Percentiles rank a stretch among this genome's conserved stretches.
phyloP scores from a whole-genome alignment of 1,140 invertebrate species.

The Conus betulinus region DNA sequence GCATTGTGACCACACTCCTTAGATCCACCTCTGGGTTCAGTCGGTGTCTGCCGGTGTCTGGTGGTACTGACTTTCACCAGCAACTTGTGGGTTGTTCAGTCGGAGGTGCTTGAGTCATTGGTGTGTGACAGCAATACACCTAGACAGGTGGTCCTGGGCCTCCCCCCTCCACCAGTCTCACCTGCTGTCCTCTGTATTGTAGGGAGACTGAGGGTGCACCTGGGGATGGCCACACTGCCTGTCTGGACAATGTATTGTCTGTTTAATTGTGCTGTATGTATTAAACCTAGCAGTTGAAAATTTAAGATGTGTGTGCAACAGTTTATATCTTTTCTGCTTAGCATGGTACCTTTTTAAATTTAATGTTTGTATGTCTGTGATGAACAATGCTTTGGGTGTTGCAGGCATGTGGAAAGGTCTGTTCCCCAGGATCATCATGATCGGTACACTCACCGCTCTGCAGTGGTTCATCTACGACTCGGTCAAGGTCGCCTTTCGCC shows the following conservation, averaged over 20 bases:
- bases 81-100: constrained; percentile 57
- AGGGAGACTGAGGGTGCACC: background rate
- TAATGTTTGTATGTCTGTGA: background rate
- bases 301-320: no score
- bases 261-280: no score
- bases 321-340: no score
- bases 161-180: background rate
- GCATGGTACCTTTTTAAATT: no score
- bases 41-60: background rate
- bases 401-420: constrained; percentile 96
- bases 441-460: constrained; percentile 98
- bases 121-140: constrained; percentile 63
- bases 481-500: constrained; percentile 82
- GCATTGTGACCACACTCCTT: constrained; percentile 42
- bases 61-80: constrained; percentile 24
- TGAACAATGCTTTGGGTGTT: constrained; percentile 51
- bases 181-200: background rate
- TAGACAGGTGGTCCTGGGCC: constrained; percentile 21
- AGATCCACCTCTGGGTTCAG: constrained; percentile 58
- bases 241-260: background rate
- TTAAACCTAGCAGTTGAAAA: no score
- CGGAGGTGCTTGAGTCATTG: constrained; percentile 66
- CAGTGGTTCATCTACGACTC: constrained; percentile 99
- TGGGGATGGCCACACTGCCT: background rate
- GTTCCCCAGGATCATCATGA: constrained; percentile 98